These are phyloP conservation scores for Euclidia mi DNA, from an alignment of 2,888 invertebrate species.

Conservation along the genomic window DNA sequence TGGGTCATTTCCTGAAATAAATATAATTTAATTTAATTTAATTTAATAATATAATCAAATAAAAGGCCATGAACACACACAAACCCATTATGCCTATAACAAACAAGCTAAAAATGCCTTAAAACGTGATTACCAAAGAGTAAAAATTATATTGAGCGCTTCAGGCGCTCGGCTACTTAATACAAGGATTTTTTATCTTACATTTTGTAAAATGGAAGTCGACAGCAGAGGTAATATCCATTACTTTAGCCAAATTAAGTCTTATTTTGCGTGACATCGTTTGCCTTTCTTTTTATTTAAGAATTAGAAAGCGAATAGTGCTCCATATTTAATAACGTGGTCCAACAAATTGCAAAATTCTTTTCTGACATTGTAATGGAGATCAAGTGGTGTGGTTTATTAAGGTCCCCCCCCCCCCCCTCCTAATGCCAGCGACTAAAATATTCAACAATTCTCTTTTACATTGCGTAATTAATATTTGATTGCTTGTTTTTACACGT, in stretches of 20 bases:
- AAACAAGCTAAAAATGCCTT: slow-evolving; percentile 32
- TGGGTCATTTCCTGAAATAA: too few species aligned
- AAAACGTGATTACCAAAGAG: slow-evolving; percentile 52
- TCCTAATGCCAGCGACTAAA: slow-evolving; percentile 34
- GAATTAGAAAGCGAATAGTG: slow-evolving; percentile 70
- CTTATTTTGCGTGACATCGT: slow-evolving; percentile 82
- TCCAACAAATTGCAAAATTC: slow-evolving; percentile 69
- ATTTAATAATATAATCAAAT: slow-evolving; percentile 4
- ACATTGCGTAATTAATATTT: slow-evolving; percentile 37
- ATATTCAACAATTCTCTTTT: slow-evolving; percentile 40
- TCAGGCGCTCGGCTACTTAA: slow-evolving; percentile 53
- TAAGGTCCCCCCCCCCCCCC: slow-evolving; percentile 20
- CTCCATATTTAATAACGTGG: slow-evolving; percentile 65
- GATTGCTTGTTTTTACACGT: slow-evolving; percentile 19
- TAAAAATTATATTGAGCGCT: slow-evolving; percentile 58
- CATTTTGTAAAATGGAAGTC: slow-evolving; percentile 69
- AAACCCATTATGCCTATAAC: slow-evolving; percentile 15
- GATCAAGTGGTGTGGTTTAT: slow-evolving; percentile 46
- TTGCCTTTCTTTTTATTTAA: slow-evolving; percentile 76
- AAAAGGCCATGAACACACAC: slow-evolving; percentile 8
- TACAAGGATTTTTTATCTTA: slow-evolving; percentile 63
- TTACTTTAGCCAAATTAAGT: slow-evolving; percentile 81
- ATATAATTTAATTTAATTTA: too few species aligned
- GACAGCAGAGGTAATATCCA: slow-evolving; percentile 69
- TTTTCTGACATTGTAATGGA: slow-evolving; percentile 43